A percentile compares a stretch with the other conserved stretches of the same genome.
These are phyloP conservation scores for Phrynocephalus forsythii DNA, from an alignment of 2,797 vertebrate genomes.

Conservation along the genomic window DNA sequence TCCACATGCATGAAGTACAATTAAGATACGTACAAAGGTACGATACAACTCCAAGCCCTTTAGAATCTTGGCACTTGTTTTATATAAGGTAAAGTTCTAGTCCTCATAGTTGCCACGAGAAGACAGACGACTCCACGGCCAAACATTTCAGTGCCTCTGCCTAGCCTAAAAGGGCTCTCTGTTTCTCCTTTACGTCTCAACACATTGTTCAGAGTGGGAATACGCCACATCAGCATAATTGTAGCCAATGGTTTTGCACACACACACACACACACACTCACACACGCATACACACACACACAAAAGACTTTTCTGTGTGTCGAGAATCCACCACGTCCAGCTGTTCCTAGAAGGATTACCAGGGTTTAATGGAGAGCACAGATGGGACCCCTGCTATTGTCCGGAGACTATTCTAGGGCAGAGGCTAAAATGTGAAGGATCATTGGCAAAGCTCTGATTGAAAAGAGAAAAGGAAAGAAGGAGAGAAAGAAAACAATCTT, in stretches of 20 bases:
- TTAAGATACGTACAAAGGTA: constrained; percentile 1
- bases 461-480: constrained; percentile 44
- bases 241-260: constrained; percentile 60
- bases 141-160: constrained; percentile 32
- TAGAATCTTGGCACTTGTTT: neutral
- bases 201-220: constrained; percentile 40
- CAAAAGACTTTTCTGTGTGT: constrained; percentile 59
- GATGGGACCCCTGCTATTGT: constrained; percentile 79
- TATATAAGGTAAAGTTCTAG: neutral
- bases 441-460: constrained; percentile 66
- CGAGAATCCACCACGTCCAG: constrained; percentile 72
- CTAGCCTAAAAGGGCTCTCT: neutral
- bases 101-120: neutral
- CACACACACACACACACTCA: no score
- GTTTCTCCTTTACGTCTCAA: constrained; percentile 18
- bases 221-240: constrained; percentile 60
- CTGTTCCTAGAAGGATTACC: constrained; percentile 82
- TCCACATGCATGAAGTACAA: constrained; percentile 5
- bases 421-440: constrained; percentile 77
- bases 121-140: neutral
- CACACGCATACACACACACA: no score
- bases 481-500: constrained; percentile 55
- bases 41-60: neutral
- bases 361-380: constrained; percentile 81
- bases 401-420: constrained; percentile 73